Evolutionary conservation across 2,797 vertebrate species (phyloP).

Genomic region (Poecilia velifera): DNA sequence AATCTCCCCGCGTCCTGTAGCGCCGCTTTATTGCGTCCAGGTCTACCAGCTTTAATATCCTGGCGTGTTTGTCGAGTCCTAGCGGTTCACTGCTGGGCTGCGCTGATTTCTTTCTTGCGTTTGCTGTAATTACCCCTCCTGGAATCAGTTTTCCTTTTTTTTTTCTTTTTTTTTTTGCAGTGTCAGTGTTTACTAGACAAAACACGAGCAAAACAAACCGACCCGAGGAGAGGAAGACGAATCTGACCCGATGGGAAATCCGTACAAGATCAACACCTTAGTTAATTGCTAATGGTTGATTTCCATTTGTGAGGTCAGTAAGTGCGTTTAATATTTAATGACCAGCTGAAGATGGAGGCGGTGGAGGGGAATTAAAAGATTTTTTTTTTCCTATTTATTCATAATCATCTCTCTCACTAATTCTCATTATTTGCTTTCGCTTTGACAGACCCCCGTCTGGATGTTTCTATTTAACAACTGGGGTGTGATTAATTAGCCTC

Average conservation of each 20-base stretch:
- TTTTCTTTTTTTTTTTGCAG: neutral
- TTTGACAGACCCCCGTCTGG: conserved; percentile 25
- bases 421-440: neutral
- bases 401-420: conserved; percentile 11
- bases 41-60: conserved; percentile 66
- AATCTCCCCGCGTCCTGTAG: conserved; percentile 49
- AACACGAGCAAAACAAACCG: conserved; percentile 40
- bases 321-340: conserved; percentile 32
- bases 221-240: conserved; percentile 55
- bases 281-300: conserved; percentile 59
- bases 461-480: conserved; percentile 8
- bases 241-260: conserved; percentile 60
- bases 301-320: conserved; percentile 24
- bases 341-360: conserved; percentile 16
- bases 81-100: conserved; percentile 39
- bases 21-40: conserved; percentile 47
- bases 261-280: conserved; percentile 55
- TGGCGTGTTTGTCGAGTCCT: conserved; percentile 42
- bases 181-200: conserved; percentile 61
- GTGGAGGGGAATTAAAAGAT: too few relatives aligned
- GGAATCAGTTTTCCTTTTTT: conserved; percentile 40
- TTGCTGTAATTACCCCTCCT: conserved; percentile 64
- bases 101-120: conserved; percentile 40
- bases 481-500: conserved; percentile 27
- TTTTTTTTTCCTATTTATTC: conserved; percentile 27